Conservation (phyloP, 2,113 vertebrate species). For the Chrysochloris asiatica region DNA sequence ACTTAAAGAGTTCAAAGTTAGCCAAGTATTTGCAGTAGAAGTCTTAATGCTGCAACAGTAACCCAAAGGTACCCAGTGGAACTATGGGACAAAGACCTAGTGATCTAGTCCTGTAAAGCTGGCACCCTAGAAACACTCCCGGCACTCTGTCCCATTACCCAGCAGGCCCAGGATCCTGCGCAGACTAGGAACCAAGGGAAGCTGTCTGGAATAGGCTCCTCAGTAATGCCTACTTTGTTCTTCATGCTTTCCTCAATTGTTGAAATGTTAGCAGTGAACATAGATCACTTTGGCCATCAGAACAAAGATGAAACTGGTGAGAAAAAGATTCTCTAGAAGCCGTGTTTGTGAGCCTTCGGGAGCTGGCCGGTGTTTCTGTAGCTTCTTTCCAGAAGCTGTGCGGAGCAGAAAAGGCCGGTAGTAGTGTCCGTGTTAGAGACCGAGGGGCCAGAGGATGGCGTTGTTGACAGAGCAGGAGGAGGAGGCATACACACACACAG, state of each 20-base stretch:
- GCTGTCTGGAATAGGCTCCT: not conserved
- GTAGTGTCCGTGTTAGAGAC: not conserved
- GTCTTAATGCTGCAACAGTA: not conserved
- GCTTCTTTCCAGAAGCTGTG: slow-evolving; percentile 46
- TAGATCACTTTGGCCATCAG: not conserved
- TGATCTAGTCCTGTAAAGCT: not conserved
- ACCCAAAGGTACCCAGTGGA: not conserved
- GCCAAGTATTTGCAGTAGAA: not conserved
- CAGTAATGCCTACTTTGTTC: not conserved
- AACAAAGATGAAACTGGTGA: not conserved
- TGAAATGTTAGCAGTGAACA: slow-evolving; percentile 23
- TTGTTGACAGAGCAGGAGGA: accelerated
- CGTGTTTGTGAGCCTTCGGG: not conserved
- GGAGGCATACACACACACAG: accelerated
- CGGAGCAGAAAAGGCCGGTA: not conserved
- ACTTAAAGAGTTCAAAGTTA: not conserved
- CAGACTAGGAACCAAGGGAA: not conserved
- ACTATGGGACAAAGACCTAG: not conserved
- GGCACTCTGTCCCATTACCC: too few species aligned
- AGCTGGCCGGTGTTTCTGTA: slow-evolving; percentile 16
- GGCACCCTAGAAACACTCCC: too few species aligned
- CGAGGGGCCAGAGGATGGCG: not conserved
- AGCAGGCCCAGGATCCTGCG: accelerated
- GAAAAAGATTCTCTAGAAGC: not conserved
- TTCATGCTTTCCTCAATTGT: not conserved